Evolutionary conservation across 2,797 vertebrate genomes (phyloP).

Genomic region (Syngnathus rostellatus): DNA sequence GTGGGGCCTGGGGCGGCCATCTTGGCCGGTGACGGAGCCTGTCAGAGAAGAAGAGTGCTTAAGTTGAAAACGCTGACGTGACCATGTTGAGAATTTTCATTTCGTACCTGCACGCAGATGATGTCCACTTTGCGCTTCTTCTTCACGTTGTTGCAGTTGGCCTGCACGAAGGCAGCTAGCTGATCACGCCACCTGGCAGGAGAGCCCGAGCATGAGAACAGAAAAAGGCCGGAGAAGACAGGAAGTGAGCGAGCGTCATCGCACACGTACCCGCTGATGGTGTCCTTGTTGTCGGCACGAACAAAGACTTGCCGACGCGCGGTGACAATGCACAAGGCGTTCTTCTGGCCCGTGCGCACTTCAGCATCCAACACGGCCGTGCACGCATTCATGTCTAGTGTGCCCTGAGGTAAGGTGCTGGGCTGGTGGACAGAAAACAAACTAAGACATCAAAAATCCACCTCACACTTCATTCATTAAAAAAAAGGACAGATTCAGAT

Average conservation of each 20-base stretch:
- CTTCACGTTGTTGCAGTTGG: conserved; percentile 48
- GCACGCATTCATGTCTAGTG: conserved; percentile 59
- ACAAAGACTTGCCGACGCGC: conserved; percentile 61
- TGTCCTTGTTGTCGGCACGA: conserved; percentile 63
- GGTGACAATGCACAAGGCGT: conserved; percentile 54
- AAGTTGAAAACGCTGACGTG: not conserved
- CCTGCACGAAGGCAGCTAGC: conserved; percentile 49
- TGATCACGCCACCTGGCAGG: conserved; percentile 63
- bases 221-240: not conserved
- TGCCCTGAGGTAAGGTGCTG: conserved; percentile 67
- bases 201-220: not conserved
- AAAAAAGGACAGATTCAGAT: too few relatives aligned
- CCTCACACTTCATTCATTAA: too few relatives aligned
- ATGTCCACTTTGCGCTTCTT: conserved; percentile 63
- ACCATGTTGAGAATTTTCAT: not conserved
- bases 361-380: conserved; percentile 55
- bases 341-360: conserved; percentile 62
- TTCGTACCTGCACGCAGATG: conserved; percentile 48
- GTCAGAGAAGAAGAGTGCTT: not conserved
- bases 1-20: conserved; percentile 50
- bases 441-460: not conserved
- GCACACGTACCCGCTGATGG: conserved; percentile 58
- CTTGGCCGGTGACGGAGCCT: conserved; percentile 66
- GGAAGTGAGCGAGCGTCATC: too few relatives aligned
- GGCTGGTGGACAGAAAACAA: conserved; percentile 36